Evolutionary conservation across 2,888 invertebrate species (phyloP).

Genomic region (Trichogramma evanescens): DNA sequence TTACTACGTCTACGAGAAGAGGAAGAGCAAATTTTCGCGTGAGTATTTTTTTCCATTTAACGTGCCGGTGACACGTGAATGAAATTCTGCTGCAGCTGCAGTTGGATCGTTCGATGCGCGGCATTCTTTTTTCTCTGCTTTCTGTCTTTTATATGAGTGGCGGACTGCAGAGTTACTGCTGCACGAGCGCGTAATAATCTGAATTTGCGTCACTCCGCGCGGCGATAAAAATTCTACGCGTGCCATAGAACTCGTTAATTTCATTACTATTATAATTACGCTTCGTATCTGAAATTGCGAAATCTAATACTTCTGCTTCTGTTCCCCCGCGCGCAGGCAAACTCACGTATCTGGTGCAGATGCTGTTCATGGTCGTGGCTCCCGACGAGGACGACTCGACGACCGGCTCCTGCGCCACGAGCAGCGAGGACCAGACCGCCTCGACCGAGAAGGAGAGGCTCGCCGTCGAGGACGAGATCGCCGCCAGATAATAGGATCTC

Average conservation of each 20-base stretch:
- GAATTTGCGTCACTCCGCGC: no score
- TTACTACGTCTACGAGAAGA: slow-evolving; percentile 66
- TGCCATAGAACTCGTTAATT: no score
- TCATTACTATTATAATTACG: no score
- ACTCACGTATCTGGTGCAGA: slow-evolving; percentile 60
- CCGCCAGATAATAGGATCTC: no score
- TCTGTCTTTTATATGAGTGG: no score
- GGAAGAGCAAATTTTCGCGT: slow-evolving; percentile 60
- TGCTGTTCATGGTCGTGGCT: slow-evolving; percentile 63
- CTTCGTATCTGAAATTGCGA: neutral
- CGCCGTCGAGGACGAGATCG: slow-evolving; percentile 1
- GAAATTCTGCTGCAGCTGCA: neutral
- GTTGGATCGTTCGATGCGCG: no score
- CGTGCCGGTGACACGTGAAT: neutral
- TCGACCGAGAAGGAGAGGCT: no score
- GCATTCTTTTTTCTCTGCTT: no score
- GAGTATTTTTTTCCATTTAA: slow-evolving; percentile 38
- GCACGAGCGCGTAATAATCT: no score
- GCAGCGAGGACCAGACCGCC: slow-evolving; percentile 27
- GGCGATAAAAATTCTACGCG: no score
- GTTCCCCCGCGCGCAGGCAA: slow-evolving; percentile 52
- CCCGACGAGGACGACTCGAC: slow-evolving; percentile 42
- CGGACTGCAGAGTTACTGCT: no score
- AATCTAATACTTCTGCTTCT: slow-evolving; percentile 1
- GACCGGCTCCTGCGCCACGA: neutral